A percentile compares a stretch with the other conserved stretches of the same genome.
Conservation (phyloP, 53 echinoderm and acorn worm genomes). For the Glandiceps talaboti region DNA sequence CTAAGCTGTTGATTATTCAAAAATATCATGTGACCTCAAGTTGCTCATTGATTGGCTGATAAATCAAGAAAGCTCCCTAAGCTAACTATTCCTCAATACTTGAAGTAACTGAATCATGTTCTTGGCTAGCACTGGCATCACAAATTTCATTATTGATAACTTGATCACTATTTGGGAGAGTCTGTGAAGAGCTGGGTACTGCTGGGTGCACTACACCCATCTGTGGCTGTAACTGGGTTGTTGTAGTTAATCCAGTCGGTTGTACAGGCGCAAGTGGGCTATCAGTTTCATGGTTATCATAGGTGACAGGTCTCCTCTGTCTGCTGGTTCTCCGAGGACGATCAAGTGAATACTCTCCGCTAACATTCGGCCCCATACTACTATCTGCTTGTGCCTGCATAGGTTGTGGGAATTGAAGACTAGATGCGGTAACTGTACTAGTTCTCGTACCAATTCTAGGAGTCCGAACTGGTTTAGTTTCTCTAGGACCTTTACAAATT, state of each 20-base stretch:
- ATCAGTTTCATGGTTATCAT: neutral
- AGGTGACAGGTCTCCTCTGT: neutral
- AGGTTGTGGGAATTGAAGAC: neutral
- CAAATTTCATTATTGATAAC: neutral
- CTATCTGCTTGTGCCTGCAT: neutral
- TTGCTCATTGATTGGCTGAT: too few species aligned
- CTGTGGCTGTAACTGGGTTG: neutral
- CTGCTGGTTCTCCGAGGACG: neutral
- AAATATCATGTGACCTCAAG: too few species aligned
- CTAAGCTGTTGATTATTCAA: too few species aligned
- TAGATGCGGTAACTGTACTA: neutral
- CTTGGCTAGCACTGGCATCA: neutral
- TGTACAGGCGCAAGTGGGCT: neutral
- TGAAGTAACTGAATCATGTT: neutral
- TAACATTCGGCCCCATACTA: neutral
- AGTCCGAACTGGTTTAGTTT: neutral
- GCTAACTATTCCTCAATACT: neutral
- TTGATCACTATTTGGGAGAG: neutral
- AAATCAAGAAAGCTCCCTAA: too few species aligned
- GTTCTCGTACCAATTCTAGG: neutral
- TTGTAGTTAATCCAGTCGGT: neutral
- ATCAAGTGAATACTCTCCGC: neutral
- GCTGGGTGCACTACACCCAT: neutral
- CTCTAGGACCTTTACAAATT: constrained; percentile 22
- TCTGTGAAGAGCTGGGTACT: neutral